Percentiles rank a stretch among this genome's conserved stretches.
These are phyloP conservation scores for Heliconius sara DNA, from an alignment of 2,888 invertebrate genomes.

Conservation along the genomic window DNA sequence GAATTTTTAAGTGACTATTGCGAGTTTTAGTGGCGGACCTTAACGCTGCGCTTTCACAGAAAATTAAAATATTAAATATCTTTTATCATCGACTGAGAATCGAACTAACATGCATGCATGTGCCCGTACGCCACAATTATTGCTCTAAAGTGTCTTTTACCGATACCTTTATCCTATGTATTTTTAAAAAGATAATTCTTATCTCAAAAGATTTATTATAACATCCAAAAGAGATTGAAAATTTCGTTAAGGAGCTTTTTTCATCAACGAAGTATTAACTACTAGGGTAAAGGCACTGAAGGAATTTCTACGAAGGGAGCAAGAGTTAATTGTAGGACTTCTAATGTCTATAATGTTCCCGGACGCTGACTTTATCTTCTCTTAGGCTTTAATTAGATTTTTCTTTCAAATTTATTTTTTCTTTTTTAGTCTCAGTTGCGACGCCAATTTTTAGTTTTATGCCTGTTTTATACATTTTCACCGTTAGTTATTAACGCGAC, in stretches of 20 bases:
- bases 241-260: background rate
- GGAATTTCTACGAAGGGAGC: slow-evolving; percentile 23
- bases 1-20: no score
- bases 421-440: background rate
- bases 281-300: background rate
- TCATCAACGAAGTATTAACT: slow-evolving; percentile 15
- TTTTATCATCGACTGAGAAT: no score
- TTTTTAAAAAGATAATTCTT: background rate
- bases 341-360: slow-evolving; percentile 30
- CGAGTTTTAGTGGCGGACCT: no score
- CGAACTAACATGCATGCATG: no score
- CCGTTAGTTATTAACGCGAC: background rate
- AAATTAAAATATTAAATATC: no score
- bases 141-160: no score
- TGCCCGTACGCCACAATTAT: no score
- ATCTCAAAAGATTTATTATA: background rate
- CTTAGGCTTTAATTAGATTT: slow-evolving; percentile 22
- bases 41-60: no score
- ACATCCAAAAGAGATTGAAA: background rate
- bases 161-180: background rate
- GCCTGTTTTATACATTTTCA: background rate
- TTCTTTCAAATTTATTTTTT: slow-evolving; percentile 25
- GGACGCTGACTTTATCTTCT: slow-evolving; percentile 11
- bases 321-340: slow-evolving; percentile 32
- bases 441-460: background rate